These are phyloP conservation scores for Melanchra persicariae DNA, from an alignment of 2,888 invertebrate species.

Conservation along the genomic window DNA sequence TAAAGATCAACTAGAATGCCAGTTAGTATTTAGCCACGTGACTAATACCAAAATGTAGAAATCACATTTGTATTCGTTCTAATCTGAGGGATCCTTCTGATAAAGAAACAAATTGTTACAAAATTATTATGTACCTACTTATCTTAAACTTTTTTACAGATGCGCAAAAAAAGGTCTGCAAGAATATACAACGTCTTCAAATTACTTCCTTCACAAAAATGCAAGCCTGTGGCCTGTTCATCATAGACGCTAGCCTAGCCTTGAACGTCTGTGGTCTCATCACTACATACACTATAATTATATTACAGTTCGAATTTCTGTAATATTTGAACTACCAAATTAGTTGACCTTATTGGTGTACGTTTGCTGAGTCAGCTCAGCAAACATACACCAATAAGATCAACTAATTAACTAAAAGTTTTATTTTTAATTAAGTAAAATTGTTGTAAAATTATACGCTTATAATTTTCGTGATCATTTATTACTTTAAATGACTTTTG, in stretches of 20 bases:
- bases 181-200: slow-evolving; percentile 12
- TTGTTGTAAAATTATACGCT: too few relatives aligned
- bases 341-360: too few relatives aligned
- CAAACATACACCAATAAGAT: too few relatives aligned
- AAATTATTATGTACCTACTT: background rate
- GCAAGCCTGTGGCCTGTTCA: slow-evolving; percentile 7
- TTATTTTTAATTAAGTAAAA: too few relatives aligned
- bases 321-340: background rate
- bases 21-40: too few relatives aligned
- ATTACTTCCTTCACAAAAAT: slow-evolving; percentile 2
- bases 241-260: slow-evolving; percentile 7
- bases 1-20: too few relatives aligned
- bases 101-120: background rate
- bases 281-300: slow-evolving; percentile 17
- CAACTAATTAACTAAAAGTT: too few relatives aligned
- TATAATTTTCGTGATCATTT: too few relatives aligned
- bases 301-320: slow-evolving; percentile 23
- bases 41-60: too few relatives aligned
- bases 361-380: too few relatives aligned
- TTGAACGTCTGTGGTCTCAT: background rate
- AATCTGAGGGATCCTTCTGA: background rate
- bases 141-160: slow-evolving; percentile 2
- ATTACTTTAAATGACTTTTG: too few relatives aligned
- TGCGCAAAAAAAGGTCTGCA: slow-evolving; percentile 11
- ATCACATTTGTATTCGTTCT: background rate